A percentile compares a stretch with the other conserved stretches of the same genome.
Evolutionary conservation across 1,140 invertebrate species (phyloP).

Genomic region (Drosophila tani): DNA sequence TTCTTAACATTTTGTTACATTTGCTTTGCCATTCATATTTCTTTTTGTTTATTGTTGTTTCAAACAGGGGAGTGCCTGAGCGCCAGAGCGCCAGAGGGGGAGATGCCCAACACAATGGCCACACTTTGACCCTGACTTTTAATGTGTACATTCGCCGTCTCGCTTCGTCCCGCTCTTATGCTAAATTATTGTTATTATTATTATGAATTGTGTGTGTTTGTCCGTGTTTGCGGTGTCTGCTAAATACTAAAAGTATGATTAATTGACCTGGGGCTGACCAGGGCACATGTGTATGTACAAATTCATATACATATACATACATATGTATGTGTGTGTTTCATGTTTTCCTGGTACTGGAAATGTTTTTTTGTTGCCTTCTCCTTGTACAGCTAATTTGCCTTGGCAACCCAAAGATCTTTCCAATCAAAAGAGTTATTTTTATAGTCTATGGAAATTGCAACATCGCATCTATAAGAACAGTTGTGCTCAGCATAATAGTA

Average conservation of each 20-base stretch:
- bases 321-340: background rate
- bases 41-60: slow-evolving; percentile 70
- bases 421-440: background rate
- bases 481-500: too few relatives aligned
- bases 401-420: slow-evolving; percentile 28
- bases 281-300: slow-evolving; percentile 5
- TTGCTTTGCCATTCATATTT: slow-evolving; percentile 76
- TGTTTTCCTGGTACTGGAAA: slow-evolving; percentile 1
- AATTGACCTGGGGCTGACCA: slow-evolving; percentile 58
- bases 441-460: background rate
- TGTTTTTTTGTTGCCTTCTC: slow-evolving; percentile 1
- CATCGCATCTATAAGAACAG: background rate
- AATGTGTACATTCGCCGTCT: slow-evolving; percentile 47
- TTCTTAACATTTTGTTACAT: slow-evolving; percentile 70
- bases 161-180: slow-evolving; percentile 30
- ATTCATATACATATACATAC: too few relatives aligned
- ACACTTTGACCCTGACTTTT: slow-evolving; percentile 78
- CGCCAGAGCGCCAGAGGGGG: slow-evolving; percentile 11
- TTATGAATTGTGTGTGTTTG: slow-evolving; percentile 58
- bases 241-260: slow-evolving; percentile 66
- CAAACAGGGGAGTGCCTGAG: slow-evolving; percentile 6
- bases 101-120: slow-evolving; percentile 62
- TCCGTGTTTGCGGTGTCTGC: slow-evolving; percentile 40
- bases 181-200: slow-evolving; percentile 73
- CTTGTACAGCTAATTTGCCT: slow-evolving; percentile 45